phyloP scores from a whole-genome alignment of 35 echinoderm and acorn worm species.

The Holothuria glaberrima region DNA sequence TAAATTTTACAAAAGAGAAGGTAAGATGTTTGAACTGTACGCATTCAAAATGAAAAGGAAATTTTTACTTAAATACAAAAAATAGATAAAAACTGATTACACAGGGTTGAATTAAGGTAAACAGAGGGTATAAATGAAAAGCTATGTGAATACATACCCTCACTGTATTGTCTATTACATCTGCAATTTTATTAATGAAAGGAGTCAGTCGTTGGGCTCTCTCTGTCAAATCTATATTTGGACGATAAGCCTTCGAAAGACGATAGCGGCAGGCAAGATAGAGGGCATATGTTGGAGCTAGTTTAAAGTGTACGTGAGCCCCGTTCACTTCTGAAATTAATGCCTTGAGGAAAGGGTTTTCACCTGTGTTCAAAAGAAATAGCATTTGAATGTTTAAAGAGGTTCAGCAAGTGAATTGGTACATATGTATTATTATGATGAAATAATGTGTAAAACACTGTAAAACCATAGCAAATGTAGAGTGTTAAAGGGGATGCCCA shows the following conservation, averaged over 20 bases:
- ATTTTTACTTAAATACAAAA: no score
- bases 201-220: conserved; percentile 92
- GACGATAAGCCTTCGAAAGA: conserved; percentile 90
- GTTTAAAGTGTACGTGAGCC: conserved; percentile 83
- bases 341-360: conserved; percentile 81
- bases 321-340: conserved; percentile 86
- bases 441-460: background rate
- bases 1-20: no score
- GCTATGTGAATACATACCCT: conserved; percentile 31
- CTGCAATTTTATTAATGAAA: conserved; percentile 95
- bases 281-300: conserved; percentile 91
- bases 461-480: background rate
- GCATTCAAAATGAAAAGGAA: no score
- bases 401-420: no score
- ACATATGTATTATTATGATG: background rate
- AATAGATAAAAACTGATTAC: no score
- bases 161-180: conserved; percentile 90
- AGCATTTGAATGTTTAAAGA: background rate
- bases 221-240: conserved; percentile 94
- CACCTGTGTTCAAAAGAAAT: conserved; percentile 50
- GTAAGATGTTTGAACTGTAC: no score
- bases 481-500: no score
- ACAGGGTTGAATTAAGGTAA: no score
- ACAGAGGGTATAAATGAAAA: no score
- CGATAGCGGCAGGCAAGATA: conserved; percentile 89